Evolutionary conservation across 2,113 vertebrate genomes (phyloP), one percentile per base, ranked within the genome.

Genomic region (Salvelinus alpinus): DNA sequence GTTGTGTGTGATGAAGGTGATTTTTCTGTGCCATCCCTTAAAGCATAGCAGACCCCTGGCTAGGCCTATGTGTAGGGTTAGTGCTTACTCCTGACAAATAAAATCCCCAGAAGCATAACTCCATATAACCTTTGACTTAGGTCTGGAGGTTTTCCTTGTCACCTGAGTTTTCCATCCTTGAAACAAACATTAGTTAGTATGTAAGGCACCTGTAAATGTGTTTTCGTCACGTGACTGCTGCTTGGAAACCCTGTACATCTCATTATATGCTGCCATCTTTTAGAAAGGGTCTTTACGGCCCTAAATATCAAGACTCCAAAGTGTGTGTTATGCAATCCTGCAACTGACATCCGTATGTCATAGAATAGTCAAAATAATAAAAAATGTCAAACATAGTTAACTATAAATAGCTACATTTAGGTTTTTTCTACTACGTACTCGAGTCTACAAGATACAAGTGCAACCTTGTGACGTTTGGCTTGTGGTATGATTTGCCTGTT

Each of bases 401-500:
- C 11, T 51, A 51, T 51, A 51, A 51, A 51, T 51, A 18, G 12
- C 51, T 54, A 54, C 51, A 54, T 54, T 54, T 54, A 18, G 51
- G 1, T 54, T 14, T n/a, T 11, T 22, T 62, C 20, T 22, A 62
- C n/a, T 62, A 22, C 1, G 1, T 20, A 5, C 13, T 34, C 5
- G 31, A 34, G 31, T 57, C 13, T 24, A 57, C 13, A 18, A 44
- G 60, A 62, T 76, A 60, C 7, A 34, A 48, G 68, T 22, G 1
- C 75, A 29, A n/a, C 25, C n/a, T 68, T 69, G 72, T 72, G 70
- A 71, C 24, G 7, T 67, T 3, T 1, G 31, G 4, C 71, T 31
- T 70, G 44, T 80, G 68, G 67, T 44, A 71, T 75, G 73, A n/a
- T 72, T n/a, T 72, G 27, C n/a, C 34, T 25, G 65, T 34, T 51